Percentiles rank a stretch among this genome's conserved stretches.
phyloP scores from a whole-genome alignment of 2,888 invertebrate genomes.

The Brenthis ino region DNA sequence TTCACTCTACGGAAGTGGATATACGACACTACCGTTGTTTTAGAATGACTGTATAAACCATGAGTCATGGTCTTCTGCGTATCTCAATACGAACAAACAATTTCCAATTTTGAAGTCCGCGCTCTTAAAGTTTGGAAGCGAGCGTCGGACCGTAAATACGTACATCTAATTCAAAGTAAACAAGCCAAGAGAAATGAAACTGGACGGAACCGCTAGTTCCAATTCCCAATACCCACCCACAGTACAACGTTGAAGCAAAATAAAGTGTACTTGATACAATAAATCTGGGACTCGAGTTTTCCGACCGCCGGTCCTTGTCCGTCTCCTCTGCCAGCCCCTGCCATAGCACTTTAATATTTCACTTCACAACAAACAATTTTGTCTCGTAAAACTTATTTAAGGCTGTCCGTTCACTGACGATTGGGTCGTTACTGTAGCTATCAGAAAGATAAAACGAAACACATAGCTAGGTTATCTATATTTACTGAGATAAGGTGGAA shows the following conservation, averaged over 20 bases:
- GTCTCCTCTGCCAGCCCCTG: conserved; percentile 77
- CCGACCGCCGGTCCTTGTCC: conserved; percentile 79
- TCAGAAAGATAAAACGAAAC: conserved; percentile 63
- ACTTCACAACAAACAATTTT: conserved; percentile 43
- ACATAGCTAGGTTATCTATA: conserved; percentile 73
- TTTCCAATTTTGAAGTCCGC: conserved; percentile 35
- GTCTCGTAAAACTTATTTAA: conserved; percentile 37
- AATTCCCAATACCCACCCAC: conserved; percentile 84
- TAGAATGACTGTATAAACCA: background rate
- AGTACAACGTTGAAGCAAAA: conserved; percentile 90
- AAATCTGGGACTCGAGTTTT: conserved; percentile 88
- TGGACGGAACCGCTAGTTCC: conserved; percentile 23
- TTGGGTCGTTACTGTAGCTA: conserved; percentile 65
- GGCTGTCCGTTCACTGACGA: conserved; percentile 56
- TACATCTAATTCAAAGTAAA: conserved; percentile 47
- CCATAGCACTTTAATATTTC: conserved; percentile 72
- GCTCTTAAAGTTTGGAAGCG: conserved; percentile 22
- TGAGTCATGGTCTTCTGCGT: conserved; percentile 23
- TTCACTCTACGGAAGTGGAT: background rate
- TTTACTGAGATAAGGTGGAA: conserved; percentile 72
- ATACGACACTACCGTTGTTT: background rate
- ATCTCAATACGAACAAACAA: conserved; percentile 18
- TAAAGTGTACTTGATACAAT: conserved; percentile 90
- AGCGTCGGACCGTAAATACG: conserved; percentile 37
- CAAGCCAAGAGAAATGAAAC: conserved; percentile 33